Percentiles rank a stretch among this genome's conserved stretches.
These are phyloP conservation scores for Fabriciana adippe DNA, from an alignment of 2,888 invertebrate genomes.

Conservation along the genomic window DNA sequence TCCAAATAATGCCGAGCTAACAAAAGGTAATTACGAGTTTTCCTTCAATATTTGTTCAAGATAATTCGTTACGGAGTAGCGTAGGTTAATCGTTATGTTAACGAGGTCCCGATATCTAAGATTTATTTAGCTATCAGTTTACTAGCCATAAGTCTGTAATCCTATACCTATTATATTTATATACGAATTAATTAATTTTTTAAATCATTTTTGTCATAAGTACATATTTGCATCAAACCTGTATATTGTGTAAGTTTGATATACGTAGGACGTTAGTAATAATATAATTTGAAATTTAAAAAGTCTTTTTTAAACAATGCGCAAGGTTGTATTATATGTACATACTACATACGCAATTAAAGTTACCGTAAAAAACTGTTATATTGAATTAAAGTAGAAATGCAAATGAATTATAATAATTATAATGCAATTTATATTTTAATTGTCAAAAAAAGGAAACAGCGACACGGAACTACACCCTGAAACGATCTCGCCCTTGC, in stretches of 20 bases:
- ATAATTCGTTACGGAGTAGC: slow-evolving; percentile 69
- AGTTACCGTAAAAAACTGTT: not conserved
- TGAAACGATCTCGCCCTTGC: slow-evolving; percentile 54
- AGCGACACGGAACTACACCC: slow-evolving; percentile 53
- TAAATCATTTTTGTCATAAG: too few species aligned
- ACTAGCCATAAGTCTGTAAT: slow-evolving; percentile 10
- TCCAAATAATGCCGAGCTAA: slow-evolving; percentile 71
- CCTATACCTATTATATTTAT: not conserved
- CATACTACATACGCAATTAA: slow-evolving; percentile 6
- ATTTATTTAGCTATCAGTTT: slow-evolving; percentile 34
- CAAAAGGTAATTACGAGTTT: slow-evolving; percentile 69
- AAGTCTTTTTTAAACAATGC: not conserved
- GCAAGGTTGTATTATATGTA: too few species aligned
- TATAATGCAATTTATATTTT: not conserved
- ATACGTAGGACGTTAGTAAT: too few species aligned
- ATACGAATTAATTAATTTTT: too few species aligned
- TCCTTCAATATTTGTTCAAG: slow-evolving; percentile 72
- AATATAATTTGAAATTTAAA: not conserved
- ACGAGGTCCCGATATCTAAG: slow-evolving; percentile 44
- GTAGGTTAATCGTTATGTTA: slow-evolving; percentile 50
- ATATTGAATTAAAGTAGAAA: slow-evolving; percentile 9
- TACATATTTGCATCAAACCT: too few species aligned
- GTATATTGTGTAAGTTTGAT: too few species aligned
- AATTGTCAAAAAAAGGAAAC: slow-evolving; percentile 33
- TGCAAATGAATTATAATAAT: slow-evolving; percentile 4